Evolutionary conservation across 1,140 invertebrate genomes (phyloP), one percentile per base, ranked within the genome.

Genomic region (Drosophila varians): DNA sequence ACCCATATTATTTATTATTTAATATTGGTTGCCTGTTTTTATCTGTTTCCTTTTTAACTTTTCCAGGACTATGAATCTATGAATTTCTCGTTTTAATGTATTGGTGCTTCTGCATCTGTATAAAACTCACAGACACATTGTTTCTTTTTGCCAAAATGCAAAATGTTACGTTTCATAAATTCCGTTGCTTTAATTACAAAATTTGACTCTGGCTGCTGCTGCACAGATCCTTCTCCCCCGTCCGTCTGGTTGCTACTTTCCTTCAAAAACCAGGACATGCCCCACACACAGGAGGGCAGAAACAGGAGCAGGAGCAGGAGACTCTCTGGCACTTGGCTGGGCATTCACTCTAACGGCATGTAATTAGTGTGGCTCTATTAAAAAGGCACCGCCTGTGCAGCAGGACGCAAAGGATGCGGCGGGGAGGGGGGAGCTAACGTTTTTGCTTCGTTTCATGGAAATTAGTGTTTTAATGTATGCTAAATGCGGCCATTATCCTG

Each of bases 311-410:
- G 34, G 34, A 42, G 16, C 8, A 18, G 38, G 14, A 42, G 38
- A 42, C 38, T 42, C 14, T 42, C 62, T 52, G 68, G 54, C 71
- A 75, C 69, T 75, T 75, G 73, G 72, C 38, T 49, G 70, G 77
- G 80, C 80, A 78, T 84, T 84, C 73, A 73, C 52, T 84, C 77
- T 87, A 87, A 87, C 82, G 83, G 83, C 80, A 76, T 82, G 82
- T 87, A 87, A 87, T 87, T 87, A 87, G 82, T 88, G 83, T 82
- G 83, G 83, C 82, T 88, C 82, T 88, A 87, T 87, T 87, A 87
- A 87, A 38, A 86, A 82, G 83, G 82, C 83, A 83, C 74, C 83
- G 77, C 76, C 80, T 86, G 82, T 68, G 66, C 74, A 57, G 57
- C 61, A 43, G 49, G 36, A 16, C 36, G 14, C 14, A 12, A 38